Percentiles rank a stretch among this genome's conserved stretches.
phyloP scores from a whole-genome alignment of 2,113 vertebrate species.

The Tetrax tetrax region DNA sequence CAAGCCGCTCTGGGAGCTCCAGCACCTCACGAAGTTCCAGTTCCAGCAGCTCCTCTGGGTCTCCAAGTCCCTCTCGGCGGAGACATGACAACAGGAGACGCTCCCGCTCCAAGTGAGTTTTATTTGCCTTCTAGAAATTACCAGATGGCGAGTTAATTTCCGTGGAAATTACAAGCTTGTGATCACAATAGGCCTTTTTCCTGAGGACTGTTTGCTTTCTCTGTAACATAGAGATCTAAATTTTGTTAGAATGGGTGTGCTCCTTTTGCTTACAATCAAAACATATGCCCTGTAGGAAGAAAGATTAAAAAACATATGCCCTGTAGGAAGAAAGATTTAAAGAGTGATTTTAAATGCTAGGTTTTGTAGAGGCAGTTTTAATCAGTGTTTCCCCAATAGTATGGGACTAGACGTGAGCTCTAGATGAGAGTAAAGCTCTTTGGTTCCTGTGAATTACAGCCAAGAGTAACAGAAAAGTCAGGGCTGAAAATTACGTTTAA shows the following conservation, averaged over 20 bases:
- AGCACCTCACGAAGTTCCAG: constrained; percentile 93
- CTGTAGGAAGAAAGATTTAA: background rate
- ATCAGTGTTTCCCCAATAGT: background rate
- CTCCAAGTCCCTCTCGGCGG: constrained; percentile 89
- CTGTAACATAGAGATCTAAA: background rate
- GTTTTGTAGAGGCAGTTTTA: background rate
- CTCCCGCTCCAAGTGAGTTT: constrained; percentile 89
- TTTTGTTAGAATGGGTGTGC: background rate
- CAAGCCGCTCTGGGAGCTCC: constrained; percentile 93
- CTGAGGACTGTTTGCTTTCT: background rate
- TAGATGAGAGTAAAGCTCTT: background rate
- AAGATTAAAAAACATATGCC: rapidly evolving
- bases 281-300: rapidly evolving
- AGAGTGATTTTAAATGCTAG: background rate
- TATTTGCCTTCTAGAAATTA: background rate
- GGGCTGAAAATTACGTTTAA: background rate
- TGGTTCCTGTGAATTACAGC: background rate
- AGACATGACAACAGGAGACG: constrained; percentile 93
- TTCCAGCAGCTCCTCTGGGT: constrained; percentile 93
- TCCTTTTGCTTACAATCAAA: background rate
- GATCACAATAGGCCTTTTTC: background rate
- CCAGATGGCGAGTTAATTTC: background rate
- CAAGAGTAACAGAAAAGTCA: background rate
- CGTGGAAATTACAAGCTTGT: background rate
- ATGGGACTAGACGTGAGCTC: too few species aligned